phyloP scores from a whole-genome alignment of 2,797 vertebrate genomes.

The Melanotaenia boesemani region DNA sequence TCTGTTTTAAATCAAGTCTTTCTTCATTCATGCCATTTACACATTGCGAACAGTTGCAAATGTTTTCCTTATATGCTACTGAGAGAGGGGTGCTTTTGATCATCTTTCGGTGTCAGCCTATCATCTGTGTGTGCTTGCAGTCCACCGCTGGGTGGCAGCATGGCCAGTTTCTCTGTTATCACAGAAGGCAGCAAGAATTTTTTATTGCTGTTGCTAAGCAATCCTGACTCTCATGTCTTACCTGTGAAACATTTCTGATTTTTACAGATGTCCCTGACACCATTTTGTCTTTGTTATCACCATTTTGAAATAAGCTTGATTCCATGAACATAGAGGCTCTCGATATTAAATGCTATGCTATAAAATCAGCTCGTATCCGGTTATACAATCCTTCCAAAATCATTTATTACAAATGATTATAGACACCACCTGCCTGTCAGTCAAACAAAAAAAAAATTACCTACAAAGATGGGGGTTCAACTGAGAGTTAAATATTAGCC shows the following conservation, averaged over 20 bases:
- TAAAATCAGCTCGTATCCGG: neutral
- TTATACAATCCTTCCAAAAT: neutral
- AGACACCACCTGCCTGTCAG: neutral
- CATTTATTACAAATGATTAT: neutral
- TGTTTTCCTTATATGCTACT: slow-evolving; percentile 1
- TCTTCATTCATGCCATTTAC: slow-evolving; percentile 10
- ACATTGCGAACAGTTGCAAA: slow-evolving; percentile 2
- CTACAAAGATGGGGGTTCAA: slow-evolving; percentile 4
- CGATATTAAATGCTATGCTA: neutral
- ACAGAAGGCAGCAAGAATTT: slow-evolving; percentile 58
- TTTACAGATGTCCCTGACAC: slow-evolving; percentile 76
- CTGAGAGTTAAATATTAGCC: slow-evolving; percentile 73
- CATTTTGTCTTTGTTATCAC: slow-evolving; percentile 77
- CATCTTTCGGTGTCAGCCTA: neutral
- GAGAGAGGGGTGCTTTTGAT: slow-evolving; percentile 17
- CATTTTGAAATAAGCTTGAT: slow-evolving; percentile 47
- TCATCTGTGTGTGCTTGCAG: slow-evolving; percentile 4
- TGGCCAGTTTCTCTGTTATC: slow-evolving; percentile 49
- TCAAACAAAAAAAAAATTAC: slow-evolving; percentile 7
- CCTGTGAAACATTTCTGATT: slow-evolving; percentile 75
- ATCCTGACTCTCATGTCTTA: slow-evolving; percentile 72
- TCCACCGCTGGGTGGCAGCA: slow-evolving; percentile 79
- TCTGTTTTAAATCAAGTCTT: neutral
- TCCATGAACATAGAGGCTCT: neutral
- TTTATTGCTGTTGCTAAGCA: slow-evolving; percentile 83